Evolutionary conservation across 2,888 invertebrate species (phyloP).

Genomic region (Hypsopygia costalis): DNA sequence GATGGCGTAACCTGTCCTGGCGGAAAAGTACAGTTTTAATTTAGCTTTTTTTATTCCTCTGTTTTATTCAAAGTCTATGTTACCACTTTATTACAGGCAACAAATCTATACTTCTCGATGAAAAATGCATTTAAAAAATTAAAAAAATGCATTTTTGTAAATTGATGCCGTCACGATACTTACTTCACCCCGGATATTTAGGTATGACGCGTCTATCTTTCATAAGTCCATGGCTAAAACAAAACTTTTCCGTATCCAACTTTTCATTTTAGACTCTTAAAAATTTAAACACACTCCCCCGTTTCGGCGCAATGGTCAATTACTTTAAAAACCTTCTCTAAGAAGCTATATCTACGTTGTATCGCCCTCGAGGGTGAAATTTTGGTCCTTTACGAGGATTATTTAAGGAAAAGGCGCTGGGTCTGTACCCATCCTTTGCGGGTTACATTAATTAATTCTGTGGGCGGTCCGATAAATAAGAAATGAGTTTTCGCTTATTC

Average conservation of each 20-base stretch:
- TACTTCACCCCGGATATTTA: no score
- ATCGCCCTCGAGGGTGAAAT: constrained; percentile 18
- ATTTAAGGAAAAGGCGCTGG: constrained; percentile 6
- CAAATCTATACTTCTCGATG: no score
- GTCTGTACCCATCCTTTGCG: constrained; percentile 9
- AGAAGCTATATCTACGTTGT: constrained; percentile 13
- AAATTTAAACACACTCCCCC: not conserved
- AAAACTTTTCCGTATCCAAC: not conserved
- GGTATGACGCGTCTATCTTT: no score
- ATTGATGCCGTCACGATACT: no score
- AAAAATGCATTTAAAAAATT: no score
- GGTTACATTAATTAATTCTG: constrained; percentile 23
- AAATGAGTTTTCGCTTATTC: constrained; percentile 12
- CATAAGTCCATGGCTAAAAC: not conserved
- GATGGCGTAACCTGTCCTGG: no score
- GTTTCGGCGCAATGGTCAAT: constrained; percentile 16
- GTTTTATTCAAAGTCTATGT: no score
- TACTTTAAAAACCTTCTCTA: constrained; percentile 17
- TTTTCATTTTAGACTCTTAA: constrained; percentile 2
- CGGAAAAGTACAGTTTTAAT: no score
- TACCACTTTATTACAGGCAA: no score
- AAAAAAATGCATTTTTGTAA: no score
- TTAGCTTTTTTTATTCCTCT: no score
- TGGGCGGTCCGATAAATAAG: constrained; percentile 21
- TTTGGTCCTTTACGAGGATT: constrained; percentile 7